Base-by-base conservation (phyloP, 2,888 invertebrate genomes). In the Papilio demoleus region DNA sequence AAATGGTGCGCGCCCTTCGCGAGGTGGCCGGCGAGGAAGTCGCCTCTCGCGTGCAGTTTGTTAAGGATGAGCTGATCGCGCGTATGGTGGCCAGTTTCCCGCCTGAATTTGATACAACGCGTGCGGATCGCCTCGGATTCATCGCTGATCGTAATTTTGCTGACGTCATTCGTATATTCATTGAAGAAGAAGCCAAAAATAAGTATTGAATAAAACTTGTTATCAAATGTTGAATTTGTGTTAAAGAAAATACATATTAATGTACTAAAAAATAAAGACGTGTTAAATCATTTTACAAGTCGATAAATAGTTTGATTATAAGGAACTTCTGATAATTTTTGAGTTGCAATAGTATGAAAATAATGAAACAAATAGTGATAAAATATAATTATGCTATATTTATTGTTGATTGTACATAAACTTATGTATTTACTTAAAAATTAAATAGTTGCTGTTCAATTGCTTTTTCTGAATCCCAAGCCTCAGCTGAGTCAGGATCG, bases 391-490 rank as follows among this genome's bases (percentile, higher is more conserved):
- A 50, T 50, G 22, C 50, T 50, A 50, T 24, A 50, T 24, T 50
- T 12, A 22, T 50, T 24, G 14, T 24, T 24, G 24, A 50, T 50
- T 56, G 65, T 73, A 61, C 60, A 67, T 50, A 45, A 17, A 65
- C n/a, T 24, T 34, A 56, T 61, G 42, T 27, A 65, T 22, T 60
- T 65, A 59, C 19, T 80, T 78, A 89, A 80, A 86, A 89, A 73
- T 84, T 86, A 78, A 91, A 91, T 60, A 91, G 83, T 74, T 83
- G 90, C 76, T 88, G 81, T 76, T 88, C 88, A 72, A 90, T 90
- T 27, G 87, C 87, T 74, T 85, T 81, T 71, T 87, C 90, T 0
- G 88, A 89, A 6, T 87, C 90, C 91, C 90, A 90, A 1, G 80
- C 81, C 63, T 83, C 86, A 36, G 79, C 80, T 14, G 82, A 78